Percentiles rank a stretch among this genome's conserved stretches.
phyloP scores from a whole-genome alignment of 2,888 invertebrate species.

The Patella pellucida region DNA sequence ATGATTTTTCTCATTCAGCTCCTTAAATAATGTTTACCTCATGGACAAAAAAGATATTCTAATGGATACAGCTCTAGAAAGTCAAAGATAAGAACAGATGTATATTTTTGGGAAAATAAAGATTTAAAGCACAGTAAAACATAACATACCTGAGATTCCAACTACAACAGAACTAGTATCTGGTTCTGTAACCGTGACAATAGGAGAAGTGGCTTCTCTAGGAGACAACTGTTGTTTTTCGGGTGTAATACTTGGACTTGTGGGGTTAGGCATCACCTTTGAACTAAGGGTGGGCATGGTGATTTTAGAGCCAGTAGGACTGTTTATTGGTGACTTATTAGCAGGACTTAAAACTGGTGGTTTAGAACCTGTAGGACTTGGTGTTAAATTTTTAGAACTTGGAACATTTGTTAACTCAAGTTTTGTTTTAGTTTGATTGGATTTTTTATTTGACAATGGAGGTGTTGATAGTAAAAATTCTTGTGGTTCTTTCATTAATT shows the following conservation, averaged over 20 bases:
- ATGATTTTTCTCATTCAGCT: too few species aligned
- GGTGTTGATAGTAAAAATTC: constrained; percentile 26
- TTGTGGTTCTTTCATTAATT: constrained; percentile 35
- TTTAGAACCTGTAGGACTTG: not conserved
- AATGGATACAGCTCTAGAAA: not conserved
- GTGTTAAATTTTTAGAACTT: not conserved
- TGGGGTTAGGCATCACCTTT: constrained; percentile 32
- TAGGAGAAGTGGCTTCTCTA: constrained; percentile 55
- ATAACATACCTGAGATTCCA: constrained; percentile 54
- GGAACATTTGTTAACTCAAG: not conserved
- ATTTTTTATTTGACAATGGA: not conserved
- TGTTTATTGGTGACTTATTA: not conserved
- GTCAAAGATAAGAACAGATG: not conserved
- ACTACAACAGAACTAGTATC: constrained; percentile 71
- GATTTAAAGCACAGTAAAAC: not conserved
- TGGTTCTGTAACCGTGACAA: constrained; percentile 72
- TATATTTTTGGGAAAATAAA: too few species aligned
- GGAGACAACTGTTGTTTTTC: constrained; percentile 50
- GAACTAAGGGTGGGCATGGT: constrained; percentile 21
- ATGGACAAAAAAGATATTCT: too few species aligned
- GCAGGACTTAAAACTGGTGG: not conserved
- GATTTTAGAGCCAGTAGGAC: not conserved
- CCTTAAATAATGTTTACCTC: too few species aligned
- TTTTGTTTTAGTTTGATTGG: not conserved
- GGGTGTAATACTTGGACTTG: constrained; percentile 43